These are phyloP conservation scores for Andricus curvator DNA, from an alignment of 2,888 invertebrate species.

Conservation along the genomic window DNA sequence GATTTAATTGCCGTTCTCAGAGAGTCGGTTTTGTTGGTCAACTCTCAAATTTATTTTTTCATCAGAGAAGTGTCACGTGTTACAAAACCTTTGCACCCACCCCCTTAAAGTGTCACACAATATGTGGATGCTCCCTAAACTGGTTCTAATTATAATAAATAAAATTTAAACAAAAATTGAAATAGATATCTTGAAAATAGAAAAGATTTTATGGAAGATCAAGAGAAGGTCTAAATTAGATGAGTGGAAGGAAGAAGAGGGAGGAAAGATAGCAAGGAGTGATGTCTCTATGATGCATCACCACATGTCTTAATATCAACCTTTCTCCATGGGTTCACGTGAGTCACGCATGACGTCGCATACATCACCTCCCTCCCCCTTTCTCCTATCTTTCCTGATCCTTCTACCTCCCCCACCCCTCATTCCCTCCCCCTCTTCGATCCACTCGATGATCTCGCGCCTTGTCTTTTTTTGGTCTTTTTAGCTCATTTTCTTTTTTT, in stretches of 20 bases:
- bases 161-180: too few species aligned
- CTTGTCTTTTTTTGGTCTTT: constrained; percentile 25
- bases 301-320: constrained; percentile 60
- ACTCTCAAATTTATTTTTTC: too few species aligned
- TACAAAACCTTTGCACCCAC: too few species aligned
- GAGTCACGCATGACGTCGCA: constrained; percentile 69
- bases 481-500: constrained; percentile 14
- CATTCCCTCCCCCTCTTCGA: constrained; percentile 42
- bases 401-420: constrained; percentile 46
- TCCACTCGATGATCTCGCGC: constrained; percentile 54
- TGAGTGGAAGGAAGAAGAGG: constrained; percentile 26
- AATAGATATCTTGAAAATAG: too few species aligned
- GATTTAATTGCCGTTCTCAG: too few species aligned
- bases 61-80: too few species aligned
- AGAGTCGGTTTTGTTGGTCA: too few species aligned
- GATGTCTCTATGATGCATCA: constrained; percentile 66
- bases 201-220: not conserved
- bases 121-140: too few species aligned
- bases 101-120: too few species aligned
- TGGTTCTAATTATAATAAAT: too few species aligned
- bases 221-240: constrained; percentile 12
- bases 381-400: constrained; percentile 5
- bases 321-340: constrained; percentile 52
- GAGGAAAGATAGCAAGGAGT: constrained; percentile 52
- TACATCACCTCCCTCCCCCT: constrained; percentile 61